Percentiles rank a stretch among this genome's conserved stretches.
Conservation (phyloP, 2,797 vertebrate species). For the Knipowitschia caucasica region DNA sequence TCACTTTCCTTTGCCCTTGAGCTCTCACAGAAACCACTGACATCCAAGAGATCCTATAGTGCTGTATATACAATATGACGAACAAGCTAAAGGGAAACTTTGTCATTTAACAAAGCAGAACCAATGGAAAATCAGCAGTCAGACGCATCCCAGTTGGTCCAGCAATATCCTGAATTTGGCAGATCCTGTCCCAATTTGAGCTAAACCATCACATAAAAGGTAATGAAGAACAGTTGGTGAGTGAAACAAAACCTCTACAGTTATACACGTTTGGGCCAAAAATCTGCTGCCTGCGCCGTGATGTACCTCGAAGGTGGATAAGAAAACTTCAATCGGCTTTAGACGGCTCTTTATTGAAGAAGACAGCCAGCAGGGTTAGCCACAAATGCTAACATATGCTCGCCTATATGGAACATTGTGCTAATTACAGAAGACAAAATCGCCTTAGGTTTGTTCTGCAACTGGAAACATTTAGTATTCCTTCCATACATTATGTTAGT, state of each 20-base stretch:
- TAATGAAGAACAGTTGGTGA: slow-evolving; percentile 64
- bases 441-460: not conserved
- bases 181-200: slow-evolving; percentile 51
- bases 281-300: slow-evolving; percentile 31
- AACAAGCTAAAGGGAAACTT: slow-evolving; percentile 26
- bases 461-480: slow-evolving; percentile 10
- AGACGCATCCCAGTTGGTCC: slow-evolving; percentile 31
- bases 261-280: slow-evolving; percentile 27
- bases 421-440: slow-evolving; percentile 17
- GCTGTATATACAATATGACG: slow-evolving; percentile 7
- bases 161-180: slow-evolving; percentile 51
- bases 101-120: slow-evolving; percentile 48
- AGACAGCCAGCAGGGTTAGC: slow-evolving; percentile 24
- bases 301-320: slow-evolving; percentile 46
- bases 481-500: not conserved
- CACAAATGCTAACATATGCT: slow-evolving; percentile 6
- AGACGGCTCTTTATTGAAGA: slow-evolving; percentile 29
- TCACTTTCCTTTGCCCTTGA: slow-evolving; percentile 16
- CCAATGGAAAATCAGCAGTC: slow-evolving; percentile 50
- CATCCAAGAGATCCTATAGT: slow-evolving; percentile 25
- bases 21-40: slow-evolving; percentile 24
- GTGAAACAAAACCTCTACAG: slow-evolving; percentile 51
- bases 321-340: slow-evolving; percentile 11
- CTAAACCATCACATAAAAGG: slow-evolving; percentile 58
- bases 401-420: slow-evolving; percentile 20